Evolutionary conservation across 2,888 invertebrate genomes (phyloP).

Genomic region (Microchrysa polita): DNA sequence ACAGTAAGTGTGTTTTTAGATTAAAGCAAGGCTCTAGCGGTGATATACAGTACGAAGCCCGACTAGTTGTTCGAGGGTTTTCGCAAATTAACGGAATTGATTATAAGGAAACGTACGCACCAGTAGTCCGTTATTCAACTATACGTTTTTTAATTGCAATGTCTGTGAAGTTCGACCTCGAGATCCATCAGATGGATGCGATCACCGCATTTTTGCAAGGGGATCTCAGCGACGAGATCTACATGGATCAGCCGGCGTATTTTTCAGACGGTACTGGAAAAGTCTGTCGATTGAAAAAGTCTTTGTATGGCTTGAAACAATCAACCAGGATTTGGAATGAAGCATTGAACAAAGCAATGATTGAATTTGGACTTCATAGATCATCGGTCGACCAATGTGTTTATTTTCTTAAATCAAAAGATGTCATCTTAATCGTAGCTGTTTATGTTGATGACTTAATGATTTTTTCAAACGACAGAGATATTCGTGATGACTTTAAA

Average conservation of each 20-base stretch:
- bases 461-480: background rate
- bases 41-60: background rate
- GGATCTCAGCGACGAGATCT: too few species aligned
- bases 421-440: background rate
- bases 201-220: too few species aligned
- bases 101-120: constrained; percentile 1
- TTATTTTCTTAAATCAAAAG: background rate
- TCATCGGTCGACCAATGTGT: background rate
- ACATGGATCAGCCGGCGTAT: too few species aligned
- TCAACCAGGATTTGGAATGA: background rate
- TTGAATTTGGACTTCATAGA: background rate
- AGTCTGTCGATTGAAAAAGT: background rate
- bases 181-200: too few species aligned
- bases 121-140: background rate
- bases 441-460: background rate
- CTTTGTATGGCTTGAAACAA: background rate
- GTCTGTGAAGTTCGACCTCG: too few species aligned
- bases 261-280: too few species aligned
- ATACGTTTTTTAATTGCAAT: too few species aligned
- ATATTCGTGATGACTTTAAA: background rate
- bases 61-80: background rate
- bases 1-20: background rate
- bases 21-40: background rate
- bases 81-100: background rate
- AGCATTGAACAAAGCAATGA: background rate